These are phyloP conservation scores for Bombus polaris DNA, from an alignment of 1,140 invertebrate genomes.

Conservation along the genomic window DNA sequence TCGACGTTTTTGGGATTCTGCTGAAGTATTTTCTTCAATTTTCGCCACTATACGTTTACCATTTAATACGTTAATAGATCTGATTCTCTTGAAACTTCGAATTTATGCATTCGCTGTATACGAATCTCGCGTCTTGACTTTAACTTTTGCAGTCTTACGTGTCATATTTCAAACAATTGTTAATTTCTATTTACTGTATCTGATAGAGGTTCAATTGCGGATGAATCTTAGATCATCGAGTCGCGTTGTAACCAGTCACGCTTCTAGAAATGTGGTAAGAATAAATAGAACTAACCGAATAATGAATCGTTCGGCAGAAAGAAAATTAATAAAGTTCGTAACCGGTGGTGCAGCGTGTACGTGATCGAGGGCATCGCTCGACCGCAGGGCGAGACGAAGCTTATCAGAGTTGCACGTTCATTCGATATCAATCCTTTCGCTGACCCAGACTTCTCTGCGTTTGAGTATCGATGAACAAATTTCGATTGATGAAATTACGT, in stretches of 20 bases:
- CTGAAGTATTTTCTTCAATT: neutral
- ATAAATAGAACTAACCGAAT: conserved; percentile 28
- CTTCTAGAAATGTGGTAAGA: neutral
- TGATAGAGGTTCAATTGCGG: too few species aligned
- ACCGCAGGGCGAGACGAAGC: conserved; percentile 13
- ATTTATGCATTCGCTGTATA: too few species aligned
- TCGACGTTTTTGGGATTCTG: neutral
- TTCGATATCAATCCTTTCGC: conserved; percentile 27
- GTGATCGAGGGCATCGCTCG: conserved; percentile 40
- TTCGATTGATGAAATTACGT: conserved; percentile 28
- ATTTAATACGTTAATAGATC: too few species aligned
- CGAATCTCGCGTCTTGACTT: too few species aligned
- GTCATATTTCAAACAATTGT: neutral
- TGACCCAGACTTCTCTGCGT: conserved; percentile 26
- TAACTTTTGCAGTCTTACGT: too few species aligned
- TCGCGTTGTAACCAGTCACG: neutral
- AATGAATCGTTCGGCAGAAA: neutral
- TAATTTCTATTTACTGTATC: neutral
- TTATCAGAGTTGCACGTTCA: conserved; percentile 38
- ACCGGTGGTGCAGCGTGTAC: conserved; percentile 6
- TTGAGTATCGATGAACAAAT: conserved; percentile 41
- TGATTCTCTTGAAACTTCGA: too few species aligned
- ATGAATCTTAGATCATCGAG: too few species aligned
- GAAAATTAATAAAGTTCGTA: conserved; percentile 33
- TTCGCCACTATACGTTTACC: neutral